Base-by-base conservation (phyloP, 2,797 vertebrate genomes). In the Acipenser transmontanus region DNA sequence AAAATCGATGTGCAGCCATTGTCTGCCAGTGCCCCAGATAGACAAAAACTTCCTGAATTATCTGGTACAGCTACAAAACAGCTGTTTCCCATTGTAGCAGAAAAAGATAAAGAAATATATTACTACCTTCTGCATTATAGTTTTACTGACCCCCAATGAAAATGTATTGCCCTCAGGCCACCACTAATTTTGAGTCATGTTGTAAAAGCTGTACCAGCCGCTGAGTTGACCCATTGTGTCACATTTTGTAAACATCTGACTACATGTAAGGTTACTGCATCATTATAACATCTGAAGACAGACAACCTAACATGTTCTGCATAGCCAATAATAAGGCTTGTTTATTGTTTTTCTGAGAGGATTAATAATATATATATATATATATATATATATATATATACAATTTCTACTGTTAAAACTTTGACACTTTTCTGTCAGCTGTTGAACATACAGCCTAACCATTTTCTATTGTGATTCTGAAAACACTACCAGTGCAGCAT, bases 1-100 rank as follows among this genome's bases (percentile, higher is more conserved):
- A 83, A 86, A 89, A 92, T 92, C 89, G 88, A 92, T 92, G 85
- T 78, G 77, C 73, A 74, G 80, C 89, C 77, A 89, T 92, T 92
- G 90, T 92, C 85, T 87, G 79, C 76, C 78, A 78, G 78, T 72
- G 73, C 80, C 79, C 79, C 82, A 79, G 71, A 86, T 78, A 82
- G 82, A 89, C 84, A 82, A 80, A 85, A 72, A 76, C 78, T 77
- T 78, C 84, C 86, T 91, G 88, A 92, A 89, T 91, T 91, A 91
- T 89, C 87, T 86, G 74, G 79, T 88, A 89, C 86, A 88, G 86
- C 75, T 75, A 79, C 82, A 84, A 90, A 82, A 90, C 89, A 89
- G 88, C 87, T 87, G 87, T 91, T 91, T 89, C 88, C 85, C 77
- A 88, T 87, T 84, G 81, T 82, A 79, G 78, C 68, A 80, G 81